Percentiles rank a stretch among this genome's conserved stretches.
Conservation (phyloP, 1,140 invertebrate species). For the Temnothorax longispinosus region DNA sequence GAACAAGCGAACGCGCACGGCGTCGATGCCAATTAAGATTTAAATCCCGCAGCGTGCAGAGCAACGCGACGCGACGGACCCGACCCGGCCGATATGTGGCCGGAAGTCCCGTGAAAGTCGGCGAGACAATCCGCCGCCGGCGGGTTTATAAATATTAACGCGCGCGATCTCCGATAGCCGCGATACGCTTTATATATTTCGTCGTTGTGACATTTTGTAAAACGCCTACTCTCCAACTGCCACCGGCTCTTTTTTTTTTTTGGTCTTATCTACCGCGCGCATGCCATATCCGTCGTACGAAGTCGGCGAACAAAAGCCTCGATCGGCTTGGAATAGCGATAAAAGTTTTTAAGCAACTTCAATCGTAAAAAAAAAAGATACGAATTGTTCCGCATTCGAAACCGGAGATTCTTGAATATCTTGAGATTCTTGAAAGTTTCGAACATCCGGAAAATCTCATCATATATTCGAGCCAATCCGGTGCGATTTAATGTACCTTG, state of each 20-base stretch:
- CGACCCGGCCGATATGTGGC: neutral
- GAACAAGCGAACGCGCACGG: slow-evolving; percentile 71
- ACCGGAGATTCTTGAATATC: neutral
- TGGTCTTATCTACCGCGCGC: neutral
- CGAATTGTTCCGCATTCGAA: neutral
- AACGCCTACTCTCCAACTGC: neutral
- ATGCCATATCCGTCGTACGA: no score
- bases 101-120: slow-evolving; percentile 51
- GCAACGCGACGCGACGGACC: slow-evolving; percentile 11
- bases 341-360: neutral
- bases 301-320: neutral
- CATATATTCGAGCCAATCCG: neutral
- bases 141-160: slow-evolving; percentile 52
- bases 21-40: slow-evolving; percentile 66
- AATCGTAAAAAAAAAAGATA: neutral
- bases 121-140: slow-evolving; percentile 56
- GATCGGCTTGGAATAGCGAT: neutral
- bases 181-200: neutral
- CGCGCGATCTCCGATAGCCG: neutral
- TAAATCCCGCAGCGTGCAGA: slow-evolving; percentile 26
- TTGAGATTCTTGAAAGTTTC: neutral
- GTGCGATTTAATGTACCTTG: neutral
- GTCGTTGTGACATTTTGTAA: neutral
- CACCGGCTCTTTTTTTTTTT: neutral
- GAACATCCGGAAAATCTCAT: neutral